Evolutionary conservation across 2,113 vertebrate species (phyloP), one percentile per base, ranked within the genome.

Genomic region (Aplodontia rufa): DNA sequence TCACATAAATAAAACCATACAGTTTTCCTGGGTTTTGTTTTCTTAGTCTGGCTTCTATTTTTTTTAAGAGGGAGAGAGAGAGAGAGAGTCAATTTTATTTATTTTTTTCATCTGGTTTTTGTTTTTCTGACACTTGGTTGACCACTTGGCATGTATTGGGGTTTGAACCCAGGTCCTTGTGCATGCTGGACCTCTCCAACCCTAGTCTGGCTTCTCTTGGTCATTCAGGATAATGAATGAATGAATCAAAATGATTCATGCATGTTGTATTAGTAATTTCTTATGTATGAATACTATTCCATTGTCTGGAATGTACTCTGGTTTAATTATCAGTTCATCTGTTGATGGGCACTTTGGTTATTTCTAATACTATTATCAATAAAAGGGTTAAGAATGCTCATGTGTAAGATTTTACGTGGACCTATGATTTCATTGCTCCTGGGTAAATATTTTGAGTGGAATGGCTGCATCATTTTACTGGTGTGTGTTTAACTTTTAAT

Each of bases 11-110:
- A 30, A 24, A 81, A 32, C 74, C n/a, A 75, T 28, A 60, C 24
- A 45, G 66, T 37, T 35, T 8, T 17, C 37, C 12, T 94, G 74
- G 22, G 32, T 53, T 91, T 78, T 28, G 60, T 32, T 35, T 78
- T 78, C 74, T 78, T 83, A 64, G 17, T 60, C 30, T 42, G 32
- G 76, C 28, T 96, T 94, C 68, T 96, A n/a, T n/a, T n/a, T n/a
- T n/a, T n/a, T n/a, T n/a, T n/a, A n/a, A n/a, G n/a, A n/a, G n/a
- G n/a, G n/a, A n/a, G n/a, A n/a, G n/a, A n/a, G n/a, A n/a, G n/a
- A n/a, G n/a, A n/a, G n/a, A n/a, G n/a, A n/a, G n/a, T n/a, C n/a
- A n/a, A n/a, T n/a, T n/a, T n/a, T n/a, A n/a, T n/a, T n/a, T n/a
- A n/a, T n/a, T n/a, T n/a, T n/a, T n/a, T n/a, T n/a, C n/a, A n/a